Conservation (phyloP, 1,140 invertebrate genomes). For the Octopus bimaculoides region DNA sequence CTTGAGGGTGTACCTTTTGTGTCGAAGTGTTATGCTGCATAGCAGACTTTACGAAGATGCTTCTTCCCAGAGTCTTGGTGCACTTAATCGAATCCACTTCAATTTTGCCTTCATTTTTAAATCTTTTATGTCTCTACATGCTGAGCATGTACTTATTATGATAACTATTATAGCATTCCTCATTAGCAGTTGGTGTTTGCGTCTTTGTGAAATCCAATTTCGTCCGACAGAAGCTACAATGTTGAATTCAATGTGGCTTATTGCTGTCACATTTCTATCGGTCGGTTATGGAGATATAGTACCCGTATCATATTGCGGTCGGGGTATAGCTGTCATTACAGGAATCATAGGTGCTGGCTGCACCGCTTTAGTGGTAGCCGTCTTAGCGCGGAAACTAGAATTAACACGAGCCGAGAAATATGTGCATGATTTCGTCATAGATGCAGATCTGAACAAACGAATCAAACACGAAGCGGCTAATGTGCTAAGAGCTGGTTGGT, state of each 20-base stretch:
- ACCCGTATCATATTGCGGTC: constrained; percentile 54
- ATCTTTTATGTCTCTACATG: constrained; percentile 55
- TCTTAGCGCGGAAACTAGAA: constrained; percentile 54
- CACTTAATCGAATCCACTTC: constrained; percentile 54
- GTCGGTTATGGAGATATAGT: constrained; percentile 58
- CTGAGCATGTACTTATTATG: constrained; percentile 50
- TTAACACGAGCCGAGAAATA: constrained; percentile 54
- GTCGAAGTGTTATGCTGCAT: constrained; percentile 51
- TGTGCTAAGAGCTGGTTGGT: constrained; percentile 53
- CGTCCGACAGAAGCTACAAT: constrained; percentile 37
- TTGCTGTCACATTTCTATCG: constrained; percentile 55
- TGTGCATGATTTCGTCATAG: constrained; percentile 56
- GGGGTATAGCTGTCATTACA: constrained; percentile 52
- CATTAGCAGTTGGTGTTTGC: constrained; percentile 50
- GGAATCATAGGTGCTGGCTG: constrained; percentile 55
- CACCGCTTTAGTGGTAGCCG: constrained; percentile 57
- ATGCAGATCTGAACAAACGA: constrained; percentile 49
- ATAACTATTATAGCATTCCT: constrained; percentile 49
- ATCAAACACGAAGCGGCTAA: constrained; percentile 54
- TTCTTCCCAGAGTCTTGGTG: constrained; percentile 53
- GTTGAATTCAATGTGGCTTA: constrained; percentile 54
- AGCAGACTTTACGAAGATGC: constrained; percentile 54
- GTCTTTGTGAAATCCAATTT: constrained; percentile 49
- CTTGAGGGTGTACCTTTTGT: constrained; percentile 49
- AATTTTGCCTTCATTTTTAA: constrained; percentile 57